Conservation (phyloP, 2,888 invertebrate species). For the Lycophotia porphyrea region DNA sequence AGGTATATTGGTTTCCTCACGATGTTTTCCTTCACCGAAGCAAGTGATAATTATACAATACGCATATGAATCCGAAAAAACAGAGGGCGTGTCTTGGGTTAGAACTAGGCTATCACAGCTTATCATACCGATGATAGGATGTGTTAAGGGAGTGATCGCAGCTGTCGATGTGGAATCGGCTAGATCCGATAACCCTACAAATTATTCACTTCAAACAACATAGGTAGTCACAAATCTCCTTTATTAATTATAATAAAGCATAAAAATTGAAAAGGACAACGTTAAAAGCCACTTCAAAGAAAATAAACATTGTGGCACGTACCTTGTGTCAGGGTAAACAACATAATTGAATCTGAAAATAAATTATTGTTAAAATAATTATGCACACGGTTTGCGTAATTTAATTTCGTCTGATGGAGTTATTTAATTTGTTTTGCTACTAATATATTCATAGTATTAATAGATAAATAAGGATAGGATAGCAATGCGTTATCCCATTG, state of each 20-base stretch:
- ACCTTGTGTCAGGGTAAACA: neutral
- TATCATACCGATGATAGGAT: neutral
- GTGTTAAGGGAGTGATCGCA: neutral
- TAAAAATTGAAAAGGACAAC: neutral
- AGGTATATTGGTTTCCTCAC: too few relatives aligned
- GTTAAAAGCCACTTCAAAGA: neutral
- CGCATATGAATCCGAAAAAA: too few relatives aligned
- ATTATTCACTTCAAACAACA: neutral
- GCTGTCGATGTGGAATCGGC: neutral
- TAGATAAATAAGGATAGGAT: neutral
- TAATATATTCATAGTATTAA: slow-evolving; percentile 9
- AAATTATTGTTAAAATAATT: slow-evolving; percentile 25
- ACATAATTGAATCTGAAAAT: slow-evolving; percentile 10
- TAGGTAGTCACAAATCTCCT: neutral
- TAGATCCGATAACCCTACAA: neutral
- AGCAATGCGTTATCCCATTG: neutral
- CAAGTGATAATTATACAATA: too few relatives aligned
- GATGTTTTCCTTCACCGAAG: too few relatives aligned
- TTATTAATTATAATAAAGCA: neutral
- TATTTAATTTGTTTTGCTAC: neutral
- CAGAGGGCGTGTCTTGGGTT: too few relatives aligned
- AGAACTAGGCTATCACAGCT: too few relatives aligned
- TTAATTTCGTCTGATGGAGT: slow-evolving; percentile 8
- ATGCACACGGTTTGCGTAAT: slow-evolving; percentile 4
- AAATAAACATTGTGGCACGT: neutral